Evolutionary conservation across 2,888 invertebrate species (phyloP).

Genomic region (Perizoma flavofasciatum): DNA sequence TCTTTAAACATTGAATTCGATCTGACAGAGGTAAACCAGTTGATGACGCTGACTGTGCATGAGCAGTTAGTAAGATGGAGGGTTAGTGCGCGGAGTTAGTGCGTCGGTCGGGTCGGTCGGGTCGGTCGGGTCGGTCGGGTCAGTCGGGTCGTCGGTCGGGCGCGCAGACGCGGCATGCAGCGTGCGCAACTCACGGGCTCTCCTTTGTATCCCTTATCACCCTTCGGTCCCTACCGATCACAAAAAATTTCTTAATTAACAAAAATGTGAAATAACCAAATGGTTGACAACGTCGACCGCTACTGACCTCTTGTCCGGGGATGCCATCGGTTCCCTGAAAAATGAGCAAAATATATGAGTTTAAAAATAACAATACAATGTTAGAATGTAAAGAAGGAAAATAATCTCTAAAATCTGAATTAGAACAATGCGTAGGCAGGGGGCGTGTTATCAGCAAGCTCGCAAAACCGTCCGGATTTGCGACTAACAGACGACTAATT

Average conservation of each 20-base stretch:
- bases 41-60: no score
- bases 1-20: no score
- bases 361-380: background rate
- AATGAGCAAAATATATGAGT: conserved; percentile 22
- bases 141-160: background rate
- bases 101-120: conserved; percentile 1
- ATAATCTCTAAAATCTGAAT: no score
- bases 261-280: background rate
- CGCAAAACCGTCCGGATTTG: no score
- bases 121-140: conserved; percentile 3
- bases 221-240: conserved; percentile 90
- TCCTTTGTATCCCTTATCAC: conserved; percentile 95
- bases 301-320: conserved; percentile 93
- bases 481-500: no score
- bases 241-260: conserved; percentile 48
- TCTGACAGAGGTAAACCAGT: no score
- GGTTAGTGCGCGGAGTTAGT: conserved; percentile 37
- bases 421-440: no score
- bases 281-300: conserved; percentile 12
- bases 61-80: no score
- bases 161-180: conserved; percentile 34
- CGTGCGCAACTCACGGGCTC: conserved; percentile 87
- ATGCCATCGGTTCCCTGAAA: conserved; percentile 97
- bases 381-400: no score
- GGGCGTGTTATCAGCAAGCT: no score